These are phyloP conservation scores for Uloborus plumipes DNA, from an alignment of 2,888 invertebrate genomes.

Conservation along the genomic window DNA sequence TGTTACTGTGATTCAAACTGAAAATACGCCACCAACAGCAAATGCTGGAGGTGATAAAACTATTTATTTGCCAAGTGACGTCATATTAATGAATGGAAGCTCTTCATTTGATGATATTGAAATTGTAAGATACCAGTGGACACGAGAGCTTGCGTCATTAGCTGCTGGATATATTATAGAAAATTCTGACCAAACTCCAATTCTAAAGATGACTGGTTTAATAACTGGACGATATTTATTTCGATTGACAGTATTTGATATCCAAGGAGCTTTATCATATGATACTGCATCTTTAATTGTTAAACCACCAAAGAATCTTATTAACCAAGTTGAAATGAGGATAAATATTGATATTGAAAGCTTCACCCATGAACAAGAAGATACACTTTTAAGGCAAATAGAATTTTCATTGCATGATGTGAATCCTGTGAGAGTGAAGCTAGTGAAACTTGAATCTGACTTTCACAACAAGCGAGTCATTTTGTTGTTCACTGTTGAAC, in stretches of 20 bases:
- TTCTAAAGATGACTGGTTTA: constrained; percentile 86
- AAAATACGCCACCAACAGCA: constrained; percentile 89
- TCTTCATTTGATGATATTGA: constrained; percentile 88
- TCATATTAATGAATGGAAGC: constrained; percentile 86
- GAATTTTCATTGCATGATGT: constrained; percentile 78
- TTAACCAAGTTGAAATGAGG: constrained; percentile 85
- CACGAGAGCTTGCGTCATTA: constrained; percentile 79
- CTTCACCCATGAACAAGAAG: constrained; percentile 79
- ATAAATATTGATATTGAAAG: constrained; percentile 81
- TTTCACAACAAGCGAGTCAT: constrained; percentile 68
- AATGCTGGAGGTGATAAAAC: constrained; percentile 89
- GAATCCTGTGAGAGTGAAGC: constrained; percentile 74
- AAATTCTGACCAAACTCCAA: constrained; percentile 81
- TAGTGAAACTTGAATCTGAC: constrained; percentile 75
- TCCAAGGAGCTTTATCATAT: constrained; percentile 85
- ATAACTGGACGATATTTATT: constrained; percentile 90
- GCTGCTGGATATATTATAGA: constrained; percentile 88
- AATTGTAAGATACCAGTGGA: constrained; percentile 88
- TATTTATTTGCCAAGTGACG: constrained; percentile 81
- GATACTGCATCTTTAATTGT: constrained; percentile 89
- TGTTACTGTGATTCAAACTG: constrained; percentile 87
- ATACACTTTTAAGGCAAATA: constrained; percentile 84
- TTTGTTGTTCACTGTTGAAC: constrained; percentile 68
- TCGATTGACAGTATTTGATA: constrained; percentile 89
- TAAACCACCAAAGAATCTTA: constrained; percentile 81